Conservation (phyloP, 2,797 vertebrate species). For the Hydrocynus forskahlii region DNA sequence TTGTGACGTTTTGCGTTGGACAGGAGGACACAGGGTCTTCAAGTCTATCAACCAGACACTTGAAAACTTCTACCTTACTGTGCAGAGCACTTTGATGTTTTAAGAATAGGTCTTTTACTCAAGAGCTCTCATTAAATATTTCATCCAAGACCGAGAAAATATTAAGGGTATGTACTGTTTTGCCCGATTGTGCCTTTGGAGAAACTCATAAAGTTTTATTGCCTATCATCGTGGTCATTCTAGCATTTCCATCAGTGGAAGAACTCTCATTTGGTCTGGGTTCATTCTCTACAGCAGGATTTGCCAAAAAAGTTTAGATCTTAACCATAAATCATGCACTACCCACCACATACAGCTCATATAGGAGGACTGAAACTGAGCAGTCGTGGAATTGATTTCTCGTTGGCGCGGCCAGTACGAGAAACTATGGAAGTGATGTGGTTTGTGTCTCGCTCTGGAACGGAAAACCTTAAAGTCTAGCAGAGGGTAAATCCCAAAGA, state of each 20-base stretch:
- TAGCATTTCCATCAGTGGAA: constrained; percentile 10
- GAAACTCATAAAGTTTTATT: constrained; percentile 30
- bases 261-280: constrained; percentile 35
- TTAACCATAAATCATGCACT: constrained; percentile 48
- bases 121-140: constrained; percentile 44
- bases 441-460: constrained; percentile 62
- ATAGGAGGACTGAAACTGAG: constrained; percentile 64
- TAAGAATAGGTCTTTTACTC: constrained; percentile 52
- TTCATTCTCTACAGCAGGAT: constrained; percentile 25
- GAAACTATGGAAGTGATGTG: constrained; percentile 68
- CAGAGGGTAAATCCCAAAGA: constrained; percentile 71
- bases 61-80: constrained; percentile 16
- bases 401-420: constrained; percentile 56
- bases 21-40: neutral
- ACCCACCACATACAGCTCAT: constrained; percentile 40
- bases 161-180: constrained; percentile 6
- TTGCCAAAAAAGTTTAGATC: constrained; percentile 30
- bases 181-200: constrained; percentile 8
- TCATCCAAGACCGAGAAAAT: constrained; percentile 3
- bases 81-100: constrained; percentile 38
- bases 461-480: constrained; percentile 67
- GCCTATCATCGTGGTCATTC: constrained; percentile 19
- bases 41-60: neutral
- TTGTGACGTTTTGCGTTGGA: neutral
- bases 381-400: constrained; percentile 65